Evolutionary conservation across 2,113 vertebrate species (phyloP).

Genomic region (Trachemys scripta): DNA sequence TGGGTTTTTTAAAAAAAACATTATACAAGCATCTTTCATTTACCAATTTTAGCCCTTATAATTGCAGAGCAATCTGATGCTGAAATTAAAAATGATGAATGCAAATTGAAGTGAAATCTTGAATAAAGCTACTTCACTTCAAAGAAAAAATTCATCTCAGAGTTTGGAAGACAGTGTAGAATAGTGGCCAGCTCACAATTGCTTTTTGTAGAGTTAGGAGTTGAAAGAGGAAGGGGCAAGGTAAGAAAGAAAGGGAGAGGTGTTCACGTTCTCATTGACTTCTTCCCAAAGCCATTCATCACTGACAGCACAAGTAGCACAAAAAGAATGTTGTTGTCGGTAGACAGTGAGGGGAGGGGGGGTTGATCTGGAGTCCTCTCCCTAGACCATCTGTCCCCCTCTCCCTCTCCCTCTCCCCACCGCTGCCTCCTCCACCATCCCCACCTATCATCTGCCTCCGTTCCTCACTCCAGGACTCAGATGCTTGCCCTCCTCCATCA

Average conservation of each 20-base stretch:
- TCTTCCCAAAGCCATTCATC: neutral
- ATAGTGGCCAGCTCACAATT: neutral
- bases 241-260: neutral
- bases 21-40: constrained; percentile 43
- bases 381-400: too few relatives aligned
- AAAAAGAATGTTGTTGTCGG: neutral
- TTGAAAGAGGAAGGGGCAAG: neutral
- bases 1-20: constrained; percentile 27
- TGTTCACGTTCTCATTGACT: neutral
- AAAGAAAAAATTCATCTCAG: neutral
- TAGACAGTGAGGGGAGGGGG: too few relatives aligned
- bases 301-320: neutral
- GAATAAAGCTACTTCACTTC: neutral
- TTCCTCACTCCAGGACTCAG: too few relatives aligned
- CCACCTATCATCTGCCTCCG: too few relatives aligned
- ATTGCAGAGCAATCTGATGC: neutral
- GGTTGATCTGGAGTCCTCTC: too few relatives aligned
- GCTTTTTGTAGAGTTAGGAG: neutral
- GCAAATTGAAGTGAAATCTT: neutral
- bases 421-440: too few relatives aligned
- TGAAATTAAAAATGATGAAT: constrained; percentile 5
- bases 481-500: too few relatives aligned
- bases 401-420: too few relatives aligned
- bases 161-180: neutral
- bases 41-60: constrained; percentile 10